Base-by-base conservation (phyloP, 2,888 invertebrate species). In the Heliconius aoede region DNA sequence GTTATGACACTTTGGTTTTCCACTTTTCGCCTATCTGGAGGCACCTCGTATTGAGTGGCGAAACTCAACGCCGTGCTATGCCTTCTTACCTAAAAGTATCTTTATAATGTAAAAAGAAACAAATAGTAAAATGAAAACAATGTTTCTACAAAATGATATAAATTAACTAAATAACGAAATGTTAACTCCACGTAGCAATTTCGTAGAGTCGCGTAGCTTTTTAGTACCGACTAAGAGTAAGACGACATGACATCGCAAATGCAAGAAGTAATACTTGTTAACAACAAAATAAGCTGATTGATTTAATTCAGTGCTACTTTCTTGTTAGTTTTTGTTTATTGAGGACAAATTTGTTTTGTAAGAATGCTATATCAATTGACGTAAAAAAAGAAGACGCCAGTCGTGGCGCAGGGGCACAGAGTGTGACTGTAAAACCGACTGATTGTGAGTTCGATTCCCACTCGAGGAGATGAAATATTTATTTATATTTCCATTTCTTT, bases 161-260 rank as follows among this genome's bases (percentile, higher is more conserved):
- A n/a, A n/a, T n/a, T n/a, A 30, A 30, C 46, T 61, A 62, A 62
- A n/a, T 30, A 40, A 73, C n/a, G n/a, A 73, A 73, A 62, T 62
- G 46, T 62, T 58, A 55, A 30, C 55, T 32, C 46, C 15, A 21
- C 40, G 46, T 73, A 73, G 73, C 73, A 73, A 51, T 62, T 46
- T 46, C 72, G 62, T 73, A 73, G 36, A 28, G 28, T 69, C 51
- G 24, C 58, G 60, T 60, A 26, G 26, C 26, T 26, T 15, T 60
- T 58, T 58, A 60, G 26, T 26, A 60, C 13, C 60, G 4, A 36
- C 60, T 72, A 73, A 65, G 58, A 67, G 36, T 36, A 65, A 61
- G 60, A 71, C 55, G 64, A 65, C 64, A 55, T 55, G 73, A 64
- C 67, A 74, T 77, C 71, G 72, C 55, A 74, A 77, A 65, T 74